Base-by-base conservation (phyloP, 2,113 vertebrate species). In the Albula glossodonta region DNA sequence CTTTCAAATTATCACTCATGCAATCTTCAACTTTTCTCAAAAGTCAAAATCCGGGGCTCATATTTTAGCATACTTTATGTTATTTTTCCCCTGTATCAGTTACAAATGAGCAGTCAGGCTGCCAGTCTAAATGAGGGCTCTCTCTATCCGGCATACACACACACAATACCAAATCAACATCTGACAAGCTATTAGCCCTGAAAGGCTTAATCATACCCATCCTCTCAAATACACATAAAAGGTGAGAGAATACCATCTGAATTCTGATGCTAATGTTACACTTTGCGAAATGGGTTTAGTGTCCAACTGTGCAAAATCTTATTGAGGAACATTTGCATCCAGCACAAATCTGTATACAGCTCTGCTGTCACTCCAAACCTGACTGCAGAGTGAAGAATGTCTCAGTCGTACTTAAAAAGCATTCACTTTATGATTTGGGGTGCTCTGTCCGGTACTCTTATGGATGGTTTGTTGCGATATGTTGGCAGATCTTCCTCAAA, bases 1-100 rank as follows among this genome's bases (percentile, higher is more conserved):
- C 90, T 90, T 90, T 88, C 57, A 83, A 92, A 91, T 86, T 90
- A 91, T 90, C 84, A 82, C 51, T 89, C 87, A 70, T 85, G 49
- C 82, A 85, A 83, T 25, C 84, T 82, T 51, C 48, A 80, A 19
- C 12, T 51, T 83, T 49, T 22, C 22, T 74, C 51, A 48, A 70
- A 83, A 70, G 82, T 83, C 48, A 66, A 70, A 50, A 83, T 50
- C 57, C 11, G 15, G 6, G 9, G 82, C 60, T 19, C 31, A 83
- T 52, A 82, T 49, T 70, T 83, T 51, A n/a, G 41, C 56, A 70
- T 51, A 70, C 17, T 70, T 50, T 70, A 48, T 12, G 11, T 60
- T 82, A 41, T 57, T n/a, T 48, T 31, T 13, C 11, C 2, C 22
- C 31, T 41, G 60, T 17, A 22, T 82, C 60, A 17, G 74, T 83